A percentile compares a stretch with the other conserved stretches of the same genome.
These are phyloP conservation scores for Bergia sp. DNA, from an alignment of 92 coral and sea anemone species.

Conservation along the genomic window DNA sequence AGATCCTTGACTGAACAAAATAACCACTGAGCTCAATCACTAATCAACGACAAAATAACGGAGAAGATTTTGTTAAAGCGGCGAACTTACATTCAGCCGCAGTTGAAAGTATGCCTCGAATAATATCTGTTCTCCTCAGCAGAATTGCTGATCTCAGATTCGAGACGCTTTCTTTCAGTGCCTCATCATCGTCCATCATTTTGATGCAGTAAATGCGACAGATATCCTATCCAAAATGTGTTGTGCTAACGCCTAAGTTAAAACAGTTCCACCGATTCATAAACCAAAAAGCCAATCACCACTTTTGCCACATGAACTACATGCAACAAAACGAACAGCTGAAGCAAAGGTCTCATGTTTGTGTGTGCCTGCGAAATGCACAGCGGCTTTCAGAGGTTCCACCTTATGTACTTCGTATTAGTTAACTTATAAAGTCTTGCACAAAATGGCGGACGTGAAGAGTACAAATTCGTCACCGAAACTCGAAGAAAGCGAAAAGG, in stretches of 20 bases:
- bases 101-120: conserved; percentile 91
- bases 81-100: conserved; percentile 94
- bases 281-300: neutral
- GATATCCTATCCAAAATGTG: neutral
- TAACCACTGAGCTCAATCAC: neutral
- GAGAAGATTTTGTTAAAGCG: neutral
- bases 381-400: conserved; percentile 6
- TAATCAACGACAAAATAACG: neutral
- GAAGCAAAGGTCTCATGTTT: neutral
- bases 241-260: neutral
- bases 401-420: conserved; percentile 10
- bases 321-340: conserved; percentile 12
- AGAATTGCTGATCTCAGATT: conserved; percentile 89
- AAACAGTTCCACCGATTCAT: neutral
- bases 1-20: neutral
- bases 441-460: conserved; percentile 69
- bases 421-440: neutral
- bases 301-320: neutral
- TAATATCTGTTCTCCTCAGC: conserved; percentile 89
- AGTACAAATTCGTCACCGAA: conserved; percentile 37
- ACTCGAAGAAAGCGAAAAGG: conserved; percentile 43
- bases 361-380: conserved; percentile 35
- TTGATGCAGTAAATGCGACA: neutral
- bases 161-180: conserved; percentile 88
- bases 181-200: conserved; percentile 94